Conservation (phyloP, 2,797 vertebrate species). For the Odontamblyopus lacepedii region DNA sequence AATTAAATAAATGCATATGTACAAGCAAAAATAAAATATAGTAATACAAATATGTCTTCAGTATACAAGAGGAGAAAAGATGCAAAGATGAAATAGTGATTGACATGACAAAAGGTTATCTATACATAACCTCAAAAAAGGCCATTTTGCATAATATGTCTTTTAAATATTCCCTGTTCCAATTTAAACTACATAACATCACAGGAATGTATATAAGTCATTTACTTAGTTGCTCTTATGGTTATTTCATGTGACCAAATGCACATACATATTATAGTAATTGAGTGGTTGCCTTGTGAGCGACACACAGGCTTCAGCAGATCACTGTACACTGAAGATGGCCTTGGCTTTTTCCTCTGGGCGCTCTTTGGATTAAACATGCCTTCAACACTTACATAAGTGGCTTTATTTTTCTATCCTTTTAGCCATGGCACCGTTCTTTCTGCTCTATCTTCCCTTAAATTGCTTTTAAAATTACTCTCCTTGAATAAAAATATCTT, state of each 20-base stretch:
- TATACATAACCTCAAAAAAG: no score
- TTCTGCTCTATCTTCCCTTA: constrained; percentile 51
- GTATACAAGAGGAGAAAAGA: no score
- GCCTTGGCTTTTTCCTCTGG: constrained; percentile 33
- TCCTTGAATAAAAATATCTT: constrained; percentile 57
- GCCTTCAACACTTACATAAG: constrained; percentile 60
- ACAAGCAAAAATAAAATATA: no score
- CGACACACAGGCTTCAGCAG: constrained; percentile 29
- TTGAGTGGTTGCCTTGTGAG: constrained; percentile 35
- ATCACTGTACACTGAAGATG: constrained; percentile 50
- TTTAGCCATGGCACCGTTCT: constrained; percentile 59
- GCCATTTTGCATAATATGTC: no score
- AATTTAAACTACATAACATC: background rate
- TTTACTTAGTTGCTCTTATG: background rate
- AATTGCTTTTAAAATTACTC: constrained; percentile 66
- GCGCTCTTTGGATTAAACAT: constrained; percentile 45
- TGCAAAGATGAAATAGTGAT: no score
- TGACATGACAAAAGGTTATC: no score
- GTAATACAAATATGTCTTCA: no score
- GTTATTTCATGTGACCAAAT: background rate
- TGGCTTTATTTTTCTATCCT: constrained; percentile 69
- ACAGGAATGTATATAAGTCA: background rate
- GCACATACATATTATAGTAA: constrained; percentile 25
- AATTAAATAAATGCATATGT: no score
- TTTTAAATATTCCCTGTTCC: background rate